These are phyloP conservation scores for Pandemis corylana DNA, from an alignment of 2,888 invertebrate genomes.

Conservation along the genomic window DNA sequence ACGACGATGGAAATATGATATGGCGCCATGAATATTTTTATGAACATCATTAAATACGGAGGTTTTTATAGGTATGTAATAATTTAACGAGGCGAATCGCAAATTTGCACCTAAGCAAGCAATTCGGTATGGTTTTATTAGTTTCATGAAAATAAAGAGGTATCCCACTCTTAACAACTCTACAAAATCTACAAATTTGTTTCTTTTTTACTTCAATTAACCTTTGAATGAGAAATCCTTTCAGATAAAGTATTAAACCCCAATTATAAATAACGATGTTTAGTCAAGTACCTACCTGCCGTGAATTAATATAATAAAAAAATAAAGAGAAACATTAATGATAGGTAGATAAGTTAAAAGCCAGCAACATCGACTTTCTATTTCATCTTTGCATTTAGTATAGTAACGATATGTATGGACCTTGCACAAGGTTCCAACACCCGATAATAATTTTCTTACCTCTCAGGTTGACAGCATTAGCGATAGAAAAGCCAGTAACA, in stretches of 20 bases:
- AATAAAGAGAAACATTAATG: too few relatives aligned
- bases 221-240: background rate
- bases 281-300: background rate
- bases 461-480: slow-evolving; percentile 78
- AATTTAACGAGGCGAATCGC: slow-evolving; percentile 32
- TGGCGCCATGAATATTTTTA: slow-evolving; percentile 59
- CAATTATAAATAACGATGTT: background rate
- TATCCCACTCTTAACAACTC: too few relatives aligned
- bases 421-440: too few relatives aligned
- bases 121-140: slow-evolving; percentile 5
- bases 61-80: slow-evolving; percentile 41
- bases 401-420: too few relatives aligned
- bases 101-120: slow-evolving; percentile 28
- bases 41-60: slow-evolving; percentile 56
- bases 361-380: too few relatives aligned
- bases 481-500: slow-evolving; percentile 72
- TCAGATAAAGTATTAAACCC: background rate
- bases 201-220: background rate
- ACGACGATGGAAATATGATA: slow-evolving; percentile 57
- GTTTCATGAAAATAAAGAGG: background rate
- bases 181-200: too few relatives aligned
- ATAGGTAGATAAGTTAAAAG: too few relatives aligned
- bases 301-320: too few relatives aligned
- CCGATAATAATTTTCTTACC: slow-evolving; percentile 57
- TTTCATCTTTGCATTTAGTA: too few relatives aligned